phyloP scores from a whole-genome alignment of 1,140 invertebrate genomes.

The Drosophila obscura region DNA sequence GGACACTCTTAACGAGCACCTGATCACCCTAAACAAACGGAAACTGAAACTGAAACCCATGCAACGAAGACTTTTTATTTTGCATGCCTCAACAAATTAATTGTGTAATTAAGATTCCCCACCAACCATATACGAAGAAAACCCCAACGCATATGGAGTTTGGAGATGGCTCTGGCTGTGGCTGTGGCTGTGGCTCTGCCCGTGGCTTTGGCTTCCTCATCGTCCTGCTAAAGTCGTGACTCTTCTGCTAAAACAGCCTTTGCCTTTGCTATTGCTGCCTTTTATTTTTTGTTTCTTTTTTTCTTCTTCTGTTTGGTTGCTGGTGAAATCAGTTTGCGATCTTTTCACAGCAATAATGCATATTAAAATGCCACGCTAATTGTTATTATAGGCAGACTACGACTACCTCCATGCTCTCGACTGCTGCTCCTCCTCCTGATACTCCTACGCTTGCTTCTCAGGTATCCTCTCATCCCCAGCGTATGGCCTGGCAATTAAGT shows the following conservation, averaged over 20 bases:
- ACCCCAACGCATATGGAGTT: slow-evolving; percentile 59
- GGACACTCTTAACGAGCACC: too few species aligned
- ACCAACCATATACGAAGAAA: slow-evolving; percentile 7
- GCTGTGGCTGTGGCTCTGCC: too few species aligned
- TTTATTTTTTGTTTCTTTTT: neutral
- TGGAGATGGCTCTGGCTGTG: slow-evolving; percentile 12
- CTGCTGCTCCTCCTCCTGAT: slow-evolving; percentile 1
- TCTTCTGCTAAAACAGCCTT: slow-evolving; percentile 38
- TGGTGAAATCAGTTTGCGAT: slow-evolving; percentile 76
- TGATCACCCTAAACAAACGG: too few species aligned
- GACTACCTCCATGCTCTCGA: neutral
- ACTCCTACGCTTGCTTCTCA: slow-evolving; percentile 18
- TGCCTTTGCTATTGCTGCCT: slow-evolving; percentile 3
- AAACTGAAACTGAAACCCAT: slow-evolving; percentile 4
- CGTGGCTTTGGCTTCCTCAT: slow-evolving; percentile 18
- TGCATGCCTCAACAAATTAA: slow-evolving; percentile 63
- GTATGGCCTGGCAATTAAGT: slow-evolving; percentile 70
- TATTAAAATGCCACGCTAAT: slow-evolving; percentile 82
- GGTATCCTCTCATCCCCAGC: slow-evolving; percentile 6
- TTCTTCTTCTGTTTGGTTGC: neutral
- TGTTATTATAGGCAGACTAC: slow-evolving; percentile 63
- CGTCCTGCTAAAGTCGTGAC: slow-evolving; percentile 65
- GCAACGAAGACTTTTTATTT: slow-evolving; percentile 16
- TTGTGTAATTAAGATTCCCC: slow-evolving; percentile 71
- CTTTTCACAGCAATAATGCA: slow-evolving; percentile 78